Percentiles rank a stretch among this genome's conserved stretches.
phyloP scores from a whole-genome alignment of 1,140 invertebrate species.

The Heliothis subflexa region DNA sequence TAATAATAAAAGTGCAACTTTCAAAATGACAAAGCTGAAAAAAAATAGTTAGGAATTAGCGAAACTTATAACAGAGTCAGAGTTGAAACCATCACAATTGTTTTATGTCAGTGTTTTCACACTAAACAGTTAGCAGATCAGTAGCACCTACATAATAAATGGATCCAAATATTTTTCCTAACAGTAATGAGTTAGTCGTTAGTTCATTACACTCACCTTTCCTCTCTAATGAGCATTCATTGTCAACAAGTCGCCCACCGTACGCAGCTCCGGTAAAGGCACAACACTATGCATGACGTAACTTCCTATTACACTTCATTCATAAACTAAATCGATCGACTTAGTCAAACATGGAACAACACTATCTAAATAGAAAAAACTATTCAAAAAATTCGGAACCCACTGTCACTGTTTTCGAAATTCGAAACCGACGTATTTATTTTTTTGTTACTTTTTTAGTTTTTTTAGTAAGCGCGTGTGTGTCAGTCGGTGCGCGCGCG shows the following conservation, averaged over 20 bases:
- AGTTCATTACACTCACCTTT: conserved; percentile 76
- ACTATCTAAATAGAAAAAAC: conserved; percentile 64
- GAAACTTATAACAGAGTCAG: no score
- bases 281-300: conserved; percentile 84
- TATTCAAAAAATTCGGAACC: conserved; percentile 58
- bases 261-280: conserved; percentile 63
- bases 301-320: conserved; percentile 82
- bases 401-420: conserved; percentile 63
- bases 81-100: no score
- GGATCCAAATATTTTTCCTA: conserved; percentile 59
- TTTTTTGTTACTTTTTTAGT: conserved; percentile 58
- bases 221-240: conserved; percentile 81
- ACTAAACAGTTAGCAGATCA: neutral
- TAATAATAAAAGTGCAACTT: no score
- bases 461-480: conserved; percentile 75
- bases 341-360: conserved; percentile 61
- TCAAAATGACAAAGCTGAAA: neutral
- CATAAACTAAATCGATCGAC: conserved; percentile 77
- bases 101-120: neutral
- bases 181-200: conserved; percentile 64
- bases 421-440: conserved; percentile 49
- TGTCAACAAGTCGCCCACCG: conserved; percentile 78
- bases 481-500: conserved; percentile 74
- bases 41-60: no score
- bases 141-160: conserved; percentile 4